Conservation (phyloP, 2,113 vertebrate genomes). For the Eonycteris spelaea region DNA sequence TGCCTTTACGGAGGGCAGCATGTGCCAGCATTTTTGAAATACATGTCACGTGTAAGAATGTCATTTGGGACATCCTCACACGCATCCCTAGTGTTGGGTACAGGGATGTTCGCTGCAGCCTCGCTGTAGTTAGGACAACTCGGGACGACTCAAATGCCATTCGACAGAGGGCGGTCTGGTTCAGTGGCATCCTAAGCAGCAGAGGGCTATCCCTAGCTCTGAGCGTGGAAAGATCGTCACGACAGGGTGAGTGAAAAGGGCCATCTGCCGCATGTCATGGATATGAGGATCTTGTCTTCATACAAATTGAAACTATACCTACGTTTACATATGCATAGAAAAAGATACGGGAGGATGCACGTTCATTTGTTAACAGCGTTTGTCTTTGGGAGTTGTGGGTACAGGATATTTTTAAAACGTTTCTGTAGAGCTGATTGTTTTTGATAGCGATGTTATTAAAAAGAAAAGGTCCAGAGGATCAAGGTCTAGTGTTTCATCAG, state of each 20-base stretch:
- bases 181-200: background rate
- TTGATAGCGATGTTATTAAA: background rate
- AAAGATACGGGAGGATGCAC: background rate
- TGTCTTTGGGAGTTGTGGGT: background rate
- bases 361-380: background rate
- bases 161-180: background rate
- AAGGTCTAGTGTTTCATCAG: background rate
- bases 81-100: background rate
- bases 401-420: background rate
- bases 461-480: background rate
- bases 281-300: background rate
- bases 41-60: background rate
- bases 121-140: background rate
- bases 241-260: background rate
- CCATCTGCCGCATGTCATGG: background rate
- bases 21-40: background rate
- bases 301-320: background rate
- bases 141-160: background rate
- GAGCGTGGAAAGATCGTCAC: background rate
- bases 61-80: background rate
- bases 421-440: background rate
- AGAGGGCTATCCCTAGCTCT: background rate
- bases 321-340: background rate
- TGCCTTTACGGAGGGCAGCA: accelerated
- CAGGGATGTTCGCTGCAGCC: background rate